Conservation (phyloP, 1,140 invertebrate species). For the Coptotermes formosanus region DNA sequence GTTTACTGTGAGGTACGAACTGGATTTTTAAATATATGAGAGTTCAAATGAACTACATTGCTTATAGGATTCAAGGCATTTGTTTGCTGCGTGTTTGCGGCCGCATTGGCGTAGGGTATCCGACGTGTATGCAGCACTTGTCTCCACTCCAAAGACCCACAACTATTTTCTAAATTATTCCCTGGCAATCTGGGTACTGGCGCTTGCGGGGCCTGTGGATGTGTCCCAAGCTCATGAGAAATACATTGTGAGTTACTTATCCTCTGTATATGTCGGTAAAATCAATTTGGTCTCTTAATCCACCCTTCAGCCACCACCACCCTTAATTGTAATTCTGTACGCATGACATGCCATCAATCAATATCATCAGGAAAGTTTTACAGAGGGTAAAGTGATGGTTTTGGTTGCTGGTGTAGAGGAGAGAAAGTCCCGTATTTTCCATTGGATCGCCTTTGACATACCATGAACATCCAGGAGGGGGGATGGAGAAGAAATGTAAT, state of each 20-base stretch:
- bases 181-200: not conserved
- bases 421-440: not conserved
- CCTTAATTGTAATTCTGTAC: conserved; percentile 19
- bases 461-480: not conserved
- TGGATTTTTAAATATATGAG: no score
- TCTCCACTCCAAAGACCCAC: not conserved
- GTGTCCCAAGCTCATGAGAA: not conserved
- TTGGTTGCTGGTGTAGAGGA: not conserved
- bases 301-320: not conserved
- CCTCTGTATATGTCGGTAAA: not conserved
- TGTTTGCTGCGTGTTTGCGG: no score
- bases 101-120: not conserved
- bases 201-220: not conserved
- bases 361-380: conserved; percentile 14
- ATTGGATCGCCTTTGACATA: not conserved
- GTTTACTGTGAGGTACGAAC: no score
- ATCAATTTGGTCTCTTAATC: conserved; percentile 16
- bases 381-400: not conserved
- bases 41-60: no score
- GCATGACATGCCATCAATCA: not conserved
- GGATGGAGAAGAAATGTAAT: not conserved
- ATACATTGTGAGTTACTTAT: not conserved
- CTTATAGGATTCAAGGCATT: no score
- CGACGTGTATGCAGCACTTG: not conserved
- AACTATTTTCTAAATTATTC: not conserved